Evolutionary conservation across 2,113 vertebrate genomes (phyloP), one percentile per base, ranked within the genome.

Genomic region (Aplodontia rufa): DNA sequence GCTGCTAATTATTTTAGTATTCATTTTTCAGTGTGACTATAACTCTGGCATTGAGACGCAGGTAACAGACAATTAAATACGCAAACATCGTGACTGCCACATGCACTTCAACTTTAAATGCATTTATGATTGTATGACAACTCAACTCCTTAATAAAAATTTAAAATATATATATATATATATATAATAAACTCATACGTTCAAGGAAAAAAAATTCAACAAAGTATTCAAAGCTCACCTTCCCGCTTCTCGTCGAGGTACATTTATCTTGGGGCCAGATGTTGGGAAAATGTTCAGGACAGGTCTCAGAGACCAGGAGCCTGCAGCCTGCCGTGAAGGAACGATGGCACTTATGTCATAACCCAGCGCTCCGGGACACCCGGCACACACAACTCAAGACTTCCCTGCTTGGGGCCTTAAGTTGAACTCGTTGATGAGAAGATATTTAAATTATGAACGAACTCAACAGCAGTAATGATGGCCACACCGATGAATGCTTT

Each of bases 21-120:
- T 78, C 58, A 17, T 83, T 86, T n/a, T 89, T 76, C 87, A 64
- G 1, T 6, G 24, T 0, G 35, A 24, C 20, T 53, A 14, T 55
- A 62, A 68, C 11, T 35, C 14, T 51, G 40, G 30, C 47, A 75
- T 22, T 91, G 90, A n/a, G 40, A 58, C 60, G 30, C 30, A 90
- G 72, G 35, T 90, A 94, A 37, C 64, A 35, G 49, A 69, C 69
- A 96, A 89, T 95, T 72, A 97, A 90, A 84, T 89, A 69, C 37
- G 3, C 0, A 6, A 80, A 14, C 40, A n/a, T 79, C 30, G 74
- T 79, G 78, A 83, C 58, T 68, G 75, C 4, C 3, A 64, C 30
- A 60, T 91, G 51, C 2, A 9, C 91, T 95, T 49, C 71, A 71
- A 78, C 11, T 81, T 97, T 75, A 49, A 93, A n/a, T n/a, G n/a